Evolutionary conservation across 2,113 vertebrate species (phyloP).

Genomic region (Aramus guarauna): DNA sequence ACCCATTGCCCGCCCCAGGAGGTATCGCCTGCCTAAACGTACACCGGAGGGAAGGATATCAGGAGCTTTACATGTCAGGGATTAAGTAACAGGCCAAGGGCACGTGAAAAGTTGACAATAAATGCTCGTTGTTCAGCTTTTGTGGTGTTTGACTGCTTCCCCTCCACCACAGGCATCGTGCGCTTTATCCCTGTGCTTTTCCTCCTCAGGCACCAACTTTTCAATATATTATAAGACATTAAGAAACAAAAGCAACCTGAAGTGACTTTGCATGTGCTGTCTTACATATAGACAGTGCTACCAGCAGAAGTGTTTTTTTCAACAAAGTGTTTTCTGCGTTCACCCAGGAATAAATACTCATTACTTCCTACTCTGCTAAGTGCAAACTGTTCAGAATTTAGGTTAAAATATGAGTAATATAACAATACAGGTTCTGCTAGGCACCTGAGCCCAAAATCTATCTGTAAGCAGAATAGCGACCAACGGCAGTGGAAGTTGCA

Average conservation of each 20-base stretch:
- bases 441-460: neutral
- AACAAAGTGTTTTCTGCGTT: neutral
- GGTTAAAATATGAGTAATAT: neutral
- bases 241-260: neutral
- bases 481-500: fast-evolving
- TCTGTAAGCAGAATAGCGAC: neutral
- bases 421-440: neutral
- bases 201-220: neutral
- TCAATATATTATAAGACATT: neutral
- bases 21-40: neutral
- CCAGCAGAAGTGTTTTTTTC: neutral
- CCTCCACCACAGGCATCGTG: neutral
- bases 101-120: neutral
- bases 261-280: neutral
- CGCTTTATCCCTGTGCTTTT: neutral
- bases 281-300: neutral
- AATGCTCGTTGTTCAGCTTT: neutral
- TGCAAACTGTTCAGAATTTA: neutral
- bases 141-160: fast-evolving
- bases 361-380: neutral
- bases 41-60: neutral
- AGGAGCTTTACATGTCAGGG: neutral
- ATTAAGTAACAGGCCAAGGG: neutral
- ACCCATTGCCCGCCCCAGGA: neutral
- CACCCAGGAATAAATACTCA: neutral